These are phyloP conservation scores for Argyrosomus regius DNA, from an alignment of 2,797 vertebrate genomes.

Conservation along the genomic window DNA sequence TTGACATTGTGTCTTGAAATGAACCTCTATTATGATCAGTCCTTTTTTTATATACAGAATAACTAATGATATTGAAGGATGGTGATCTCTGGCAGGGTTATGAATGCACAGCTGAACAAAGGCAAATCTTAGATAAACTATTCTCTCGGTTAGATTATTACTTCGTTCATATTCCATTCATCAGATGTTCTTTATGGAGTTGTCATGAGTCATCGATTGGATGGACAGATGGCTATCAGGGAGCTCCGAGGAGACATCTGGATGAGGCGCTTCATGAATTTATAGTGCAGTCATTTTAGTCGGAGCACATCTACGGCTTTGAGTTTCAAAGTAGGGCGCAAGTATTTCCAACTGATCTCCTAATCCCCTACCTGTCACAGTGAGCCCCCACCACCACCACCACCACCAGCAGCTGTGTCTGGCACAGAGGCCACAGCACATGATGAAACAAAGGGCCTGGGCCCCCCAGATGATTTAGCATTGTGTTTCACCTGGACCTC, in stretches of 20 bases:
- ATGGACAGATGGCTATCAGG: conserved; percentile 26
- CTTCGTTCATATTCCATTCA: conserved; percentile 17
- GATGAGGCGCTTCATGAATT: conserved; percentile 40
- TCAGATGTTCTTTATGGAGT: conserved; percentile 2
- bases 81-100: conserved; percentile 36
- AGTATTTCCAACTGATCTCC: conserved; percentile 24
- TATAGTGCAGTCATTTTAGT: conserved; percentile 16
- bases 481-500: conserved; percentile 15
- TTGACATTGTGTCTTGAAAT: conserved; percentile 30
- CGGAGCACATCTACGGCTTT: neutral
- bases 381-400: neutral
- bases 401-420: conserved; percentile 33
- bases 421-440: neutral
- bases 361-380: neutral
- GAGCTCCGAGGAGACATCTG: conserved; percentile 27
- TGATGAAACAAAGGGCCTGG: conserved; percentile 8
- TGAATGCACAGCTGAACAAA: conserved; percentile 40
- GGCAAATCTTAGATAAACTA: conserved; percentile 27
- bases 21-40: conserved; percentile 28
- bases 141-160: conserved; percentile 48
- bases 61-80: conserved; percentile 37
- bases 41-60: conserved; percentile 14
- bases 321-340: conserved; percentile 7
- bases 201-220: conserved; percentile 8
- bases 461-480: conserved; percentile 8